A percentile compares a stretch with the other conserved stretches of the same genome.
phyloP scores from a whole-genome alignment of 2,888 invertebrate species.

The Sicus ferrugineus region DNA sequence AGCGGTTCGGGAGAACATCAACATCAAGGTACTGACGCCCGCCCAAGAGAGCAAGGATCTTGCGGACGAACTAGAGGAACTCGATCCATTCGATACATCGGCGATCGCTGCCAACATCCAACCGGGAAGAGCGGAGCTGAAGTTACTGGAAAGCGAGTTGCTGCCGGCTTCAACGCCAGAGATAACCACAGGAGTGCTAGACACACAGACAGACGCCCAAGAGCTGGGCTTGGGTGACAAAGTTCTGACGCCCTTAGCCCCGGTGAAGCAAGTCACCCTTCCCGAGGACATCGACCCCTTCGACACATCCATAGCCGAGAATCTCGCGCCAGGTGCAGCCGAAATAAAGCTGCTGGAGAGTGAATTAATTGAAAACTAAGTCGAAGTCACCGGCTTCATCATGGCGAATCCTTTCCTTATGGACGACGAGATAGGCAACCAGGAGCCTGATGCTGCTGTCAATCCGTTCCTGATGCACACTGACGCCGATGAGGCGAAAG shows the following conservation, averaged over 20 bases:
- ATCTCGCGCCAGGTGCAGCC: constrained; percentile 79
- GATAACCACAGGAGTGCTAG: constrained; percentile 57
- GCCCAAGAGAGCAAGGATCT: constrained; percentile 66
- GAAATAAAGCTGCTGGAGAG: constrained; percentile 80
- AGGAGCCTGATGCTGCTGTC: constrained; percentile 64
- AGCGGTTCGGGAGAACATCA: constrained; percentile 70
- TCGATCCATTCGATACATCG: constrained; percentile 87
- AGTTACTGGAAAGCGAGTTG: constrained; percentile 80
- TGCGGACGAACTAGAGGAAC: constrained; percentile 65
- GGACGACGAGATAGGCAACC: constrained; percentile 72
- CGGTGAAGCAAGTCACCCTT: constrained; percentile 59
- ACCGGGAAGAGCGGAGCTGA: constrained; percentile 80
- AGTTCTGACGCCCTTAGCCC: constrained; percentile 73
- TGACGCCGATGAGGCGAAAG: constrained; percentile 47
- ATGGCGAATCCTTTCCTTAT: constrained; percentile 87
- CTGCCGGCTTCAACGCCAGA: constrained; percentile 63
- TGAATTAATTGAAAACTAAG: constrained; percentile 71
- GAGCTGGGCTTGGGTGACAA: constrained; percentile 70
- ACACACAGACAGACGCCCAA: constrained; percentile 64
- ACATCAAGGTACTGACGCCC: constrained; percentile 76
- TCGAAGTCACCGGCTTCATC: constrained; percentile 45
- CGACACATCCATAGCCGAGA: constrained; percentile 84
- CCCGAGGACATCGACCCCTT: constrained; percentile 77
- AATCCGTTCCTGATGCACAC: constrained; percentile 75
- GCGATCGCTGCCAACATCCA: constrained; percentile 78